phyloP scores from a whole-genome alignment of 2,113 vertebrate genomes.

The Rhinogobius similis region DNA sequence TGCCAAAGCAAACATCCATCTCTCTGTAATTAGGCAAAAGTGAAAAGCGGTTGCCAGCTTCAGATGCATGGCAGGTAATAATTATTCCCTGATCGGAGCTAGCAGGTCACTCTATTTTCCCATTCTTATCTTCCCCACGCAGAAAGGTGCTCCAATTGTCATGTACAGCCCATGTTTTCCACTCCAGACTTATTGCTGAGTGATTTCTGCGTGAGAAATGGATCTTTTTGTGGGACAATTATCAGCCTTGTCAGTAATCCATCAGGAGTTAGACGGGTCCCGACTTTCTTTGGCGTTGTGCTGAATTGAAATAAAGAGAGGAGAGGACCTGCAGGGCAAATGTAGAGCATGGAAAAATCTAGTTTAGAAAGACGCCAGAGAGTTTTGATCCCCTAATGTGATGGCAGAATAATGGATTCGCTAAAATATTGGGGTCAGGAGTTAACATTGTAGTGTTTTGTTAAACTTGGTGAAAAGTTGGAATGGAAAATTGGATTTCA shows the following conservation, averaged over 20 bases:
- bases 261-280: conserved; percentile 32
- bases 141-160: conserved; percentile 43
- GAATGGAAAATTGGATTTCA: not conserved
- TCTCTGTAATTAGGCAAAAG: conserved; percentile 52
- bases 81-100: conserved; percentile 55
- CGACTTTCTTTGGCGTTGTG: not conserved
- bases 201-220: conserved; percentile 14
- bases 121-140: conserved; percentile 30
- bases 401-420: not conserved
- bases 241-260: conserved; percentile 24
- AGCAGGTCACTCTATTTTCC: conserved; percentile 38
- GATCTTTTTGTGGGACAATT: conserved; percentile 46
- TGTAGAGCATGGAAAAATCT: not conserved
- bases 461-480: not conserved
- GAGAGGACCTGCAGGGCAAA: not conserved
- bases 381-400: not conserved
- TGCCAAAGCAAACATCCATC: conserved; percentile 27
- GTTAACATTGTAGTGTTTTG: not conserved
- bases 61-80: conserved; percentile 55
- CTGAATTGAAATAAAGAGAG: conserved; percentile 3
- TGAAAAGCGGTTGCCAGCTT: conserved; percentile 43
- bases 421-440: not conserved
- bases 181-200: conserved; percentile 13
- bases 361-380: not conserved
- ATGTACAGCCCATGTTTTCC: conserved; percentile 33